Conservation (phyloP, 2,113 vertebrate genomes). For the Sminthopsis crassicaudata region DNA sequence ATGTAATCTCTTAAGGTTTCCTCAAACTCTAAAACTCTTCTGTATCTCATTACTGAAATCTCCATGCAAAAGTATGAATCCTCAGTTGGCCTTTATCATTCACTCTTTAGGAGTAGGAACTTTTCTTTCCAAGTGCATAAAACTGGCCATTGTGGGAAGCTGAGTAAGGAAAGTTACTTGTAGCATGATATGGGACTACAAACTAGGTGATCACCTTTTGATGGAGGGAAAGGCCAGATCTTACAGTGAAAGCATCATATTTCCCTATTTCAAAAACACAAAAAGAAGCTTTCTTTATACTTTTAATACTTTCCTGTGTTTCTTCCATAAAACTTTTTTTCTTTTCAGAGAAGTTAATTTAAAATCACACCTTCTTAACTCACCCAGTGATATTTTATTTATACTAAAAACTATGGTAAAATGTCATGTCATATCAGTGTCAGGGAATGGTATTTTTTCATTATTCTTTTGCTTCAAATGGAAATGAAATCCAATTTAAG, state of each 20-base stretch:
- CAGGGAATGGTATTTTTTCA: background rate
- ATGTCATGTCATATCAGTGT: background rate
- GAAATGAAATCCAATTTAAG: slow-evolving; percentile 3
- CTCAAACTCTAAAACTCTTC: background rate
- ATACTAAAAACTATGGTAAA: background rate
- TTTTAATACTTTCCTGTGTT: background rate
- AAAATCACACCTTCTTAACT: background rate
- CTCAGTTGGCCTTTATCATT: background rate
- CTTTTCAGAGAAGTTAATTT: background rate
- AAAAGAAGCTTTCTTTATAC: background rate
- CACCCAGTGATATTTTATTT: background rate
- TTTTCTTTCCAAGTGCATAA: background rate
- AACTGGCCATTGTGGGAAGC: background rate
- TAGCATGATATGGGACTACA: background rate
- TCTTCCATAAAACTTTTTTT: background rate
- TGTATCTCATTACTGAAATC: background rate
- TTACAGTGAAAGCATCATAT: background rate
- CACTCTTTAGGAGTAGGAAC: background rate
- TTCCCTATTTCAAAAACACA: background rate
- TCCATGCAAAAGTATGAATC: background rate
- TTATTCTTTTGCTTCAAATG: background rate
- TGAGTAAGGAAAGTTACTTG: background rate
- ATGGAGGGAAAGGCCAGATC: background rate
- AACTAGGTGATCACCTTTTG: background rate
- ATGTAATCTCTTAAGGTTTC: background rate